These are phyloP conservation scores for Zoanthus sociatus DNA, from an alignment of 92 coral and sea anemone genomes.

Conservation along the genomic window DNA sequence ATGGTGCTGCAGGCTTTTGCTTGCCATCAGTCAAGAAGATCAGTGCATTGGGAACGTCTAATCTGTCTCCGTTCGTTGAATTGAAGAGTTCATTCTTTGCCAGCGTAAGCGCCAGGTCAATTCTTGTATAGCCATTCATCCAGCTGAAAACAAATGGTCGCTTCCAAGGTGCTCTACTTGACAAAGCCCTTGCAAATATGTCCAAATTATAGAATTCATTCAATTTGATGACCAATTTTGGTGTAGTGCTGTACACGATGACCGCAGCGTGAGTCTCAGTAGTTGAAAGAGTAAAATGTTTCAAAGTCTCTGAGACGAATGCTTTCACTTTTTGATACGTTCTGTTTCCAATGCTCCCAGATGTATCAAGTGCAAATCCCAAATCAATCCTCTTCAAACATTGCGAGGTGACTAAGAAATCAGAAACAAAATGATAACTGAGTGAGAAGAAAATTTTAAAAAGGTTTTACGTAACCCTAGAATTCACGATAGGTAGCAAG, in stretches of 20 bases:
- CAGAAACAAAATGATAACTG: not conserved
- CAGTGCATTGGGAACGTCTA: conserved; percentile 2
- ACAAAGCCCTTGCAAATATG: not conserved
- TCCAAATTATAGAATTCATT: conserved; percentile 23
- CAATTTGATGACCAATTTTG: conserved; percentile 25
- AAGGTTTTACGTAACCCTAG: not conserved
- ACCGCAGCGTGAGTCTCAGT: conserved; percentile 32
- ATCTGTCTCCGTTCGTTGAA: conserved; percentile 27
- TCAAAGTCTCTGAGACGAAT: conserved; percentile 22
- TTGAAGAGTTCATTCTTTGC: not conserved
- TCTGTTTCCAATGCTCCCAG: conserved; percentile 17
- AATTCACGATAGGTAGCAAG: too few species aligned
- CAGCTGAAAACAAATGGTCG: not conserved
- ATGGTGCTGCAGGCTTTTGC: conserved; percentile 12
- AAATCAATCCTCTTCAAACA: conserved; percentile 34
- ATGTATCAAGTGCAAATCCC: conserved; percentile 42
- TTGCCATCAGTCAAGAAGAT: conserved; percentile 34
- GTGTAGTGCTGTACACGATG: conserved; percentile 29
- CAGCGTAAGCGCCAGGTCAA: conserved; percentile 26
- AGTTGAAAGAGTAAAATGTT: conserved; percentile 14
- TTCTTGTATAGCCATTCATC: conserved; percentile 25
- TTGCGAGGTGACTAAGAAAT: not conserved
- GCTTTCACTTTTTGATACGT: not conserved
- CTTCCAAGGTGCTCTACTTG: conserved; percentile 13
- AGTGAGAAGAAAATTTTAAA: too few species aligned